Percentiles rank a stretch among this genome's conserved stretches.
phyloP scores from a whole-genome alignment of 2,888 invertebrate species.

The Nephrotoma appendiculata region DNA sequence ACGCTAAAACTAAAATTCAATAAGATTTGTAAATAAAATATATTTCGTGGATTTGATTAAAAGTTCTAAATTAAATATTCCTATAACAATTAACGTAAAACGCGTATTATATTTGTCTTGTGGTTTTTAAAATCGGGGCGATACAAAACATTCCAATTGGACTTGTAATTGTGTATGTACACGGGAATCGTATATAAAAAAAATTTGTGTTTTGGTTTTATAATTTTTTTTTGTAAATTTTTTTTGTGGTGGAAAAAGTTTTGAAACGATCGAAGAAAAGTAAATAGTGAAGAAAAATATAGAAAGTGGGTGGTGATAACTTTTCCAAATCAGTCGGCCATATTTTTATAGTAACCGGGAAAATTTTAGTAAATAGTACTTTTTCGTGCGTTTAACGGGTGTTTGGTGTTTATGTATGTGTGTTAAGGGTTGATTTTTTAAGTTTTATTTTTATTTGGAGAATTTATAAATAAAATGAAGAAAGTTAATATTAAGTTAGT shows the following conservation, averaged over 20 bases:
- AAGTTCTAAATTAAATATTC: neutral
- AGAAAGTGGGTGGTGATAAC: neutral
- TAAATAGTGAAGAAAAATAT: neutral
- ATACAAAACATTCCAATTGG: neutral
- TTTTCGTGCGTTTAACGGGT: neutral
- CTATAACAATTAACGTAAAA: neutral
- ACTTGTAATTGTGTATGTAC: neutral
- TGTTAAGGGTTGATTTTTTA: neutral
- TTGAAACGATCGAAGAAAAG: neutral
- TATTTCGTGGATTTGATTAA: neutral
- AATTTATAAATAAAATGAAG: neutral
- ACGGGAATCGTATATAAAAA: neutral
- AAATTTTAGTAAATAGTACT: neutral
- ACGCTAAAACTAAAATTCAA: neutral
- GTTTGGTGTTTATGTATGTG: neutral
- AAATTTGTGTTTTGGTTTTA: neutral
- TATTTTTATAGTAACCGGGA: conserved; percentile 9
- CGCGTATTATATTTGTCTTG: neutral
- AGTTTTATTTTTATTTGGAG: neutral
- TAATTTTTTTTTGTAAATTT: neutral
- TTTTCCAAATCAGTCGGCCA: conserved; percentile 7
- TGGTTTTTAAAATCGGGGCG: neutral
- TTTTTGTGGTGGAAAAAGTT: neutral
- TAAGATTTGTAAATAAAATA: neutral
- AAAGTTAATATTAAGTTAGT: neutral